A percentile compares a stretch with the other conserved stretches of the same genome.
Conservation (phyloP, 2,113 vertebrate genomes). For the Solea solea region DNA sequence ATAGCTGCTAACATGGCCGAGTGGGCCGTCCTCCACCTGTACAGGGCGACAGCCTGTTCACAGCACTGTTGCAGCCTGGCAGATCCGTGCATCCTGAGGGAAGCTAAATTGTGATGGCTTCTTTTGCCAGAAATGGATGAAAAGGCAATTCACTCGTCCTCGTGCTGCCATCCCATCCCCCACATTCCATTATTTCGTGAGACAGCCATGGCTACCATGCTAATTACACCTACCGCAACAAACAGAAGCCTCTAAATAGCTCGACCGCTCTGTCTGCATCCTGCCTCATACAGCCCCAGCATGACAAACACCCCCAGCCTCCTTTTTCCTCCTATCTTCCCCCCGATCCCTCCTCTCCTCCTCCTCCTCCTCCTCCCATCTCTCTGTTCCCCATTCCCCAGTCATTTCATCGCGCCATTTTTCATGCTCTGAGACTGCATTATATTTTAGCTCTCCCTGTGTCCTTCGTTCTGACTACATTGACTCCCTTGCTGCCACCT, state of each 20-base stretch:
- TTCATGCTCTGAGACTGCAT: constrained; percentile 41
- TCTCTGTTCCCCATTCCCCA: constrained; percentile 25
- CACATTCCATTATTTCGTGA: constrained; percentile 33
- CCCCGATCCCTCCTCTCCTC: neutral
- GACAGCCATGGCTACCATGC: constrained; percentile 54
- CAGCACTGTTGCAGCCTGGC: constrained; percentile 50
- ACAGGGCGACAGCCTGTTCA: constrained; percentile 33
- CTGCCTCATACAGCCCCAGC: constrained; percentile 74
- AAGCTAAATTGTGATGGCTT: constrained; percentile 50
- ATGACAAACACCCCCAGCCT: constrained; percentile 77
- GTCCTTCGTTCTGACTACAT: constrained; percentile 20
- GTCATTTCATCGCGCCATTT: constrained; percentile 54
- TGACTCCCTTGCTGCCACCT: constrained; percentile 46
- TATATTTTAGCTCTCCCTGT: constrained; percentile 38
- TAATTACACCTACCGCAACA: constrained; percentile 77
- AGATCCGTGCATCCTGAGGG: constrained; percentile 9
- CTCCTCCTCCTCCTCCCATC: neutral
- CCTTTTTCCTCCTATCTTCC: constrained; percentile 7
- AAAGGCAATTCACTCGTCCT: constrained; percentile 20
- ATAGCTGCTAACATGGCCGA: neutral
- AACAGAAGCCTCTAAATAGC: constrained; percentile 72
- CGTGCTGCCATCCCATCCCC: constrained; percentile 15
- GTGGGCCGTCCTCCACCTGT: constrained; percentile 51
- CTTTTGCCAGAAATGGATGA: constrained; percentile 46
- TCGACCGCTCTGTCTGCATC: constrained; percentile 71